These are phyloP conservation scores for Bacillus rossius DNA, from an alignment of 1,140 invertebrate species.

Conservation along the genomic window DNA sequence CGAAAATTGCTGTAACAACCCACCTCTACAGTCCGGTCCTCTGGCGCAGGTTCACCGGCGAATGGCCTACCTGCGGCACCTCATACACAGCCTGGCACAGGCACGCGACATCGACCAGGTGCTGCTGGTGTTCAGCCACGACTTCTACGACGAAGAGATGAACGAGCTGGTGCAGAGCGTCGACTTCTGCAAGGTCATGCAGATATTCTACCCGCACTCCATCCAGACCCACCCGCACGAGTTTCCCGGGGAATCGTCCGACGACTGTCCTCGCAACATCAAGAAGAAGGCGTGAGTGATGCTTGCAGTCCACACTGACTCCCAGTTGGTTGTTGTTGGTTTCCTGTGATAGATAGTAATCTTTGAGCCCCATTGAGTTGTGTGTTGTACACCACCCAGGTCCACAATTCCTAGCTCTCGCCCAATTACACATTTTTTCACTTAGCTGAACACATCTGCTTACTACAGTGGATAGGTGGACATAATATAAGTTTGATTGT, in stretches of 20 bases:
- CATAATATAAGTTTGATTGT: no score
- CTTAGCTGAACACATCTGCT: no score
- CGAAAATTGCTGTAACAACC: no score
- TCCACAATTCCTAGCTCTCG: no score
- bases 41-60: slow-evolving; percentile 80
- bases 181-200: slow-evolving; percentile 84
- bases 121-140: slow-evolving; percentile 95
- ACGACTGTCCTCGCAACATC: slow-evolving; percentile 78
- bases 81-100: slow-evolving; percentile 87
- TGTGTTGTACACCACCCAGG: no score
- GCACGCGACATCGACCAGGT: slow-evolving; percentile 82
- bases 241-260: slow-evolving; percentile 90
- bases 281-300: slow-evolving; percentile 23
- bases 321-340: no score
- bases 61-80: slow-evolving; percentile 83
- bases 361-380: no score
- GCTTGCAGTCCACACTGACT: no score
- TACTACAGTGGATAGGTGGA: no score
- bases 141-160: slow-evolving; percentile 87
- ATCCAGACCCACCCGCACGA: slow-evolving; percentile 88
- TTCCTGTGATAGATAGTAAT: no score
- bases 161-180: slow-evolving; percentile 84
- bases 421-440: no score
- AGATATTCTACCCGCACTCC: slow-evolving; percentile 96
- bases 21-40: slow-evolving; percentile 15